A percentile compares a stretch with the other conserved stretches of the same genome.
Evolutionary conservation across 2,113 vertebrate species (phyloP).

Genomic region (Misgurnus anguillicaudatus): DNA sequence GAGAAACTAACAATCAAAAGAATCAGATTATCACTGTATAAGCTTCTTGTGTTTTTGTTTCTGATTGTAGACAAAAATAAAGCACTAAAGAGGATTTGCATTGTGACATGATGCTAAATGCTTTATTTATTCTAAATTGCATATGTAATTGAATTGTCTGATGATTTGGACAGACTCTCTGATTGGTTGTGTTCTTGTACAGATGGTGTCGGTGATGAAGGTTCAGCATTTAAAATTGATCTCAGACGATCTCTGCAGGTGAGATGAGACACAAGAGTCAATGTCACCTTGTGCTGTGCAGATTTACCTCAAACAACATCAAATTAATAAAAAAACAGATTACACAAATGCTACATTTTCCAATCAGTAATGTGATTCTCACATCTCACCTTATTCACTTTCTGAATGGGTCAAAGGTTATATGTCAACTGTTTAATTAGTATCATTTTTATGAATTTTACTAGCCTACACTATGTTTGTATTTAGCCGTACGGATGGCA

Average conservation of each 20-base stretch:
- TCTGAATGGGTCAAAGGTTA: background rate
- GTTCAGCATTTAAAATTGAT: constrained; percentile 42
- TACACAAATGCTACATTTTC: constrained; percentile 33
- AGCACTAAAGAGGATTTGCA: too few species aligned
- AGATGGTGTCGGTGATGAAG: constrained; percentile 42
- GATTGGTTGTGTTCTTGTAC: constrained; percentile 3
- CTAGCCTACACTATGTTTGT: constrained; percentile 63
- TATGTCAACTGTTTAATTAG: too few species aligned
- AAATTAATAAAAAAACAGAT: constrained; percentile 40
- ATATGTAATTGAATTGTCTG: background rate
- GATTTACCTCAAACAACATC: constrained; percentile 16
- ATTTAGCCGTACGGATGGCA: constrained; percentile 76
- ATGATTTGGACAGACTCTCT: background rate
- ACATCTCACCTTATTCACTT: background rate
- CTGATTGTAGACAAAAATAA: too few species aligned
- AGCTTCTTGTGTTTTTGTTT: background rate
- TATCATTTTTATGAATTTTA: too few species aligned
- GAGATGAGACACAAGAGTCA: constrained; percentile 29
- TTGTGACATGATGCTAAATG: background rate
- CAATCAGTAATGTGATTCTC: constrained; percentile 4
- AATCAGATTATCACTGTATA: too few species aligned
- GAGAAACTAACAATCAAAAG: background rate
- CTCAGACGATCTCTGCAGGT: constrained; percentile 58
- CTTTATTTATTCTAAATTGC: background rate
- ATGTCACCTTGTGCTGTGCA: constrained; percentile 45